Percentiles rank a stretch among this genome's conserved stretches.
Evolutionary conservation across 2,797 vertebrate species (phyloP).

Genomic region (Furcifer pardalis): DNA sequence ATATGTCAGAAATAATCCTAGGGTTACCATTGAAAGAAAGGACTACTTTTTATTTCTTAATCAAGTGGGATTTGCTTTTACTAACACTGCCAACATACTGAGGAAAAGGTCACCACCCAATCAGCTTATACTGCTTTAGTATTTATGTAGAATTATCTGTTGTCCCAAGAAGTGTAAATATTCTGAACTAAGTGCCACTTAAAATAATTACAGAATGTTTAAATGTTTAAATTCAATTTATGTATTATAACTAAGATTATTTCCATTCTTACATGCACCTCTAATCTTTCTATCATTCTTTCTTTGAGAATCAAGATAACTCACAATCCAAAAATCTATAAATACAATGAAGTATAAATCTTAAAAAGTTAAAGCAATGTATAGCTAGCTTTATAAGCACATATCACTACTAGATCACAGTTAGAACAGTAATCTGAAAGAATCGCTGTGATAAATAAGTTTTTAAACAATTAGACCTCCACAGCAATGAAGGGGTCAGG

Average conservation of each 20-base stretch:
- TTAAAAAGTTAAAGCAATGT: neutral
- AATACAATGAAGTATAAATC: neutral
- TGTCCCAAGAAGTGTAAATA: neutral
- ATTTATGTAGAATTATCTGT: neutral
- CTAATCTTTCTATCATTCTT: neutral
- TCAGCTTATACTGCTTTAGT: neutral
- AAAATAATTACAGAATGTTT: neutral
- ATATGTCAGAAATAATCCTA: neutral
- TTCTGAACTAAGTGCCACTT: neutral
- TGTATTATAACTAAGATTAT: neutral
- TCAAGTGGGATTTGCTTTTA: conserved; percentile 18
- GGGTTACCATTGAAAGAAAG: neutral
- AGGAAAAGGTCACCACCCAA: conserved; percentile 16
- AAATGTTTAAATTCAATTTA: neutral
- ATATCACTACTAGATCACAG: no score
- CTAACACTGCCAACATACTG: neutral
- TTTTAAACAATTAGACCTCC: no score
- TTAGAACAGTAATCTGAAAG: no score
- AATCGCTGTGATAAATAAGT: no score
- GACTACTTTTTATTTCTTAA: neutral
- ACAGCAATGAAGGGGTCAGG: no score
- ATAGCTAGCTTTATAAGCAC: neutral
- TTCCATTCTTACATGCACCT: neutral
- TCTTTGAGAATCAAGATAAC: neutral
- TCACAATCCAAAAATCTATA: neutral